Evolutionary conservation across 2,888 invertebrate species (phyloP), one percentile per base, ranked within the genome.

Genomic region (Eupithecia tripunctaria): DNA sequence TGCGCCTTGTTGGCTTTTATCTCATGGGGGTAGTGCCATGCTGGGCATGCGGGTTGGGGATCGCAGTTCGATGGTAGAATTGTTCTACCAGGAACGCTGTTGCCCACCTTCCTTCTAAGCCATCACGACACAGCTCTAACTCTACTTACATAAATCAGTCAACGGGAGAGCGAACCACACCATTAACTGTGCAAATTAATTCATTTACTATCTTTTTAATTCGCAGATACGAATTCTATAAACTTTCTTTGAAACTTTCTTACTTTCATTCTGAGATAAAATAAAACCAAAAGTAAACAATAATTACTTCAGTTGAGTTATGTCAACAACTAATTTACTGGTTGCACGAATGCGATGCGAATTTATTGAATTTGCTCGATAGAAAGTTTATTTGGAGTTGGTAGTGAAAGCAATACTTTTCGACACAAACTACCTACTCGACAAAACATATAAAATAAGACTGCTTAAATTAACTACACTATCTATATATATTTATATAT

Each of bases 351-450:
- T 78, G 64, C 51, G 81, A 82, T 81, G 86, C 83, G 81, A 84
- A 85, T 81, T 84, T 85, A 87, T 84, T 85, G 82, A 84, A 86
- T 86, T 86, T 85, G 82, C 83, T 81, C 84, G 80, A 86, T 86
- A 82, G 82, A 84, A 84, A 84, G 84, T 83, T 79, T 66, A 72
- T 73, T 74, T 70, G 69, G 67, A 79, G 84, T 83, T 56, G 70
- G 71, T 41, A 80, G 89, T 84, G 88, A 90, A 89, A 90, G 89
- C 82, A 66, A 78, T 81, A 80, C 78, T 82, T 76, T 80, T 80
- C 29, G 67, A 67, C 67, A 56, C 29, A 62, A 62, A 29, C 65
- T 72, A 25, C 47, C 43, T 72, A 25, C 47, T 43, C 62, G 65
- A 65, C 59, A 59, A 70, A 68, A 59, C 70, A 5, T 60, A 51